A percentile compares a stretch with the other conserved stretches of the same genome.
These are phyloP conservation scores for Benitochromis conjunctus DNA, from an alignment of 2,113 vertebrate species.

Conservation along the genomic window DNA sequence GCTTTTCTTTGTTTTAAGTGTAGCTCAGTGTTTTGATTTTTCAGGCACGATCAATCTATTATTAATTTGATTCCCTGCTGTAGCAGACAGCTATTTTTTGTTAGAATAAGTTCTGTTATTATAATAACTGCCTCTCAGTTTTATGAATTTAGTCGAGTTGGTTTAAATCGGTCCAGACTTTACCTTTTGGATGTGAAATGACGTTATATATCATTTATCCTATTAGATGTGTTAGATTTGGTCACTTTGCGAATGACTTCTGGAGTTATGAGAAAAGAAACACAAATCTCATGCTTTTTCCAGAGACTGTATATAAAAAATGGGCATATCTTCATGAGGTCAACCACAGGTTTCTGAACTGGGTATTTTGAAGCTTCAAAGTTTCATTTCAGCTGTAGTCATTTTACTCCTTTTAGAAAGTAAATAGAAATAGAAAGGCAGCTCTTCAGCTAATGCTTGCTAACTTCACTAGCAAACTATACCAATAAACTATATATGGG, in stretches of 20 bases:
- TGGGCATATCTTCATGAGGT: background rate
- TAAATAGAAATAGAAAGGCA: background rate
- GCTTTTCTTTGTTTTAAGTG: background rate
- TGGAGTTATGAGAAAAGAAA: background rate
- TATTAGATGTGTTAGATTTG: fast-evolving
- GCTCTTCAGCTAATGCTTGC: background rate
- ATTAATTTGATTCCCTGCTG: background rate
- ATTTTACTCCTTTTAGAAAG: fast-evolving
- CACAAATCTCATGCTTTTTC: background rate
- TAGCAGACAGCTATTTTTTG: background rate
- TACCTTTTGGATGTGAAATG: background rate
- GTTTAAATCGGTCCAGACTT: background rate
- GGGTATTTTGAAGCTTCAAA: background rate
- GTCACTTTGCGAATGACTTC: background rate
- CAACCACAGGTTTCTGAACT: background rate
- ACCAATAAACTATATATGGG: background rate
- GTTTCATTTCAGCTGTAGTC: background rate
- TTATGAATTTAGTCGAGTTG: background rate
- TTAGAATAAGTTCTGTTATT: background rate
- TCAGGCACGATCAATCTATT: background rate
- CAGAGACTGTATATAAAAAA: background rate
- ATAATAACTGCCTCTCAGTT: background rate
- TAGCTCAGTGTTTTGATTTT: background rate
- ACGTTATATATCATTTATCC: fast-evolving
- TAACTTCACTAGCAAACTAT: background rate